Base-by-base conservation (phyloP, 1,140 invertebrate species). In the Drosophila mayri region DNA sequence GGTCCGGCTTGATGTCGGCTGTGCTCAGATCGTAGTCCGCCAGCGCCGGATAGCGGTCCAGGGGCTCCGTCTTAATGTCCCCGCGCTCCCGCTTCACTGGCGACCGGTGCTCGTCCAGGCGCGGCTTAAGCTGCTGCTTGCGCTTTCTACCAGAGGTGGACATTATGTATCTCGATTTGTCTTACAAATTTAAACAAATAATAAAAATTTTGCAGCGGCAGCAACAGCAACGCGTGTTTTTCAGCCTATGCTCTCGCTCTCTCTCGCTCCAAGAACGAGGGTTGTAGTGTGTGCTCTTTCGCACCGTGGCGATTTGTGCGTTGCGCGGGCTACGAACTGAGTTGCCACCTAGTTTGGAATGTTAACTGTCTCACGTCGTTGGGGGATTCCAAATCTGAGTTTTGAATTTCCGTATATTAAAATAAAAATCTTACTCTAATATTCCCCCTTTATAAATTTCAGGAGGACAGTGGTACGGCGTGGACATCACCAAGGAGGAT, bases 401-500 rank as follows among this genome's bases (percentile, higher is more conserved):
- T 20, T 7, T 4, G 7, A 3, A 20, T 32, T 32, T 12, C 7
- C 1, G 0, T 8, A 52, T 14, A 52, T 20, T 14, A 4, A 22
- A 37, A 9, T 7, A 0, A 55, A 22, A 55, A 38, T 10, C 32
- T 37, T 18, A 25, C 11, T 6, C 5, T 5, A 4, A 43, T 10
- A 12, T 58, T 28, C 28, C 3, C 6, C 11, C 7, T 28, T 20
- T 65, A 16, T 65, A 12, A 18, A n/a, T 60, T 76, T 1, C 61
- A 93, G 92, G 91, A 47, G 96, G 96, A 25, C 95, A 95, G 71
- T 99, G 98, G 98, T 99, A 95, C 93, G 99, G 99, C 30, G 98
- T 99, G 12, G 98, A 99, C 92, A 97, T 99, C 28, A 95, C 95
- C 67, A 96, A 95, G 75, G 99, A 99, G 93, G 97, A 98, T 81